phyloP scores from a whole-genome alignment of 1,140 invertebrate genomes.

The Sarcophaga bullata region DNA sequence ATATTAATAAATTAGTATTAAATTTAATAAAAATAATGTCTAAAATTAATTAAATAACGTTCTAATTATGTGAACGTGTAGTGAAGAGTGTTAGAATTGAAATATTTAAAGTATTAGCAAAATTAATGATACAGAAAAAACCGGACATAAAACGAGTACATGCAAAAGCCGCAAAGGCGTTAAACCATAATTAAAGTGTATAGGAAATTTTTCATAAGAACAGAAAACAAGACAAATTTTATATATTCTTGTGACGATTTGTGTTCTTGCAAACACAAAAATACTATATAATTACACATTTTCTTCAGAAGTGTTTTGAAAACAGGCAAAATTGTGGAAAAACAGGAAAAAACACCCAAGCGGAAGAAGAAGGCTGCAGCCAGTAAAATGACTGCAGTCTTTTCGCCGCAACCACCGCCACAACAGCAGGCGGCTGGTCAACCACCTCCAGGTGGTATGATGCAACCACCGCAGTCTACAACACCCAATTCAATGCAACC shows the following conservation, averaged over 20 bases:
- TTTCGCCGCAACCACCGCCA: slow-evolving; percentile 67
- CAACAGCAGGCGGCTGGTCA: slow-evolving; percentile 44
- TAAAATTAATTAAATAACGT: neutral
- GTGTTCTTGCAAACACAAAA: neutral
- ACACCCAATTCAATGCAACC: slow-evolving; percentile 44
- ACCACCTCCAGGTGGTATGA: slow-evolving; percentile 40
- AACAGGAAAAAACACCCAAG: slow-evolving; percentile 66
- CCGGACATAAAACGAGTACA: slow-evolving; percentile 34
- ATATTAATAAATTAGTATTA: neutral
- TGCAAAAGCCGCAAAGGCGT: slow-evolving; percentile 29
- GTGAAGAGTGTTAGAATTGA: neutral
- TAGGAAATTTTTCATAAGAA: neutral
- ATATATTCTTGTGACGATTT: neutral
- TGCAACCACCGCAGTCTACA: slow-evolving; percentile 47
- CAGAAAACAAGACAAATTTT: neutral
- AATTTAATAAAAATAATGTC: neutral
- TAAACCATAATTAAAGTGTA: slow-evolving; percentile 24
- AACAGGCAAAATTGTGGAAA: slow-evolving; percentile 66
- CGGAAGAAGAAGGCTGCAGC: slow-evolving; percentile 66
- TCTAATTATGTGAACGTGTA: neutral
- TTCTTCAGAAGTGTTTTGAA: slow-evolving; percentile 27
- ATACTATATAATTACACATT: neutral
- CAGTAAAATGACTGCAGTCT: slow-evolving; percentile 70
- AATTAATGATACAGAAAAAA: slow-evolving; percentile 39
- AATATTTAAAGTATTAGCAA: neutral